These are phyloP conservation scores for Spheniscus mendiculus DNA, from an alignment of 2,113 vertebrate genomes.

Conservation along the genomic window DNA sequence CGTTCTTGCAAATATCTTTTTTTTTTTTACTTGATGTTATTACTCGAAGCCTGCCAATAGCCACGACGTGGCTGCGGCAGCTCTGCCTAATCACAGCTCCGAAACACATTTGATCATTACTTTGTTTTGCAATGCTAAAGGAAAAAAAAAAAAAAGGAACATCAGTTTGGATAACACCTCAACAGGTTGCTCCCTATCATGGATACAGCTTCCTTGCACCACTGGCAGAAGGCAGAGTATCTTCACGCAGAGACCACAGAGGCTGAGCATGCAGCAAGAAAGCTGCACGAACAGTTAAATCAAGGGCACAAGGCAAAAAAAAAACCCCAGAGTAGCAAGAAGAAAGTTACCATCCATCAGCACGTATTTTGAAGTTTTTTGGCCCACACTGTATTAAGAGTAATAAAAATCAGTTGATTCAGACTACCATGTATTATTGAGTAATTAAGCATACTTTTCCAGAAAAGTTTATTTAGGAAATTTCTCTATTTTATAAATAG, in stretches of 20 bases:
- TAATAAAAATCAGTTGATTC: neutral
- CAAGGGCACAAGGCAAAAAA: neutral
- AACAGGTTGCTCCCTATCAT: neutral
- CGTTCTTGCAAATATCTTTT: neutral
- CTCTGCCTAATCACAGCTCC: neutral
- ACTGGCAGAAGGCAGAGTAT: neutral
- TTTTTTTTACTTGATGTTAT: neutral
- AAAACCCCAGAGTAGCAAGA: neutral
- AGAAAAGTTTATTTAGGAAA: neutral
- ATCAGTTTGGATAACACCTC: neutral
- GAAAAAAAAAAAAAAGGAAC: neutral
- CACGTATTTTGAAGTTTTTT: neutral
- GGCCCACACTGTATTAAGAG: rapidly evolving
- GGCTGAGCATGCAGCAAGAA: neutral
- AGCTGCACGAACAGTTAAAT: neutral
- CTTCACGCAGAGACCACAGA: neutral
- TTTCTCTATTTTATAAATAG: neutral
- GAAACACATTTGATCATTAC: neutral
- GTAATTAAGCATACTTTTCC: neutral
- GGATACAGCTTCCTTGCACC: neutral
- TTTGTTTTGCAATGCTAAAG: neutral
- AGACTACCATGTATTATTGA: neutral
- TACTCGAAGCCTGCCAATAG: neutral
- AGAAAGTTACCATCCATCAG: neutral
- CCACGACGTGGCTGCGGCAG: neutral